Evolutionary conservation across 2,797 vertebrate genomes (phyloP).

Genomic region (Odontamblyopus rebecca): DNA sequence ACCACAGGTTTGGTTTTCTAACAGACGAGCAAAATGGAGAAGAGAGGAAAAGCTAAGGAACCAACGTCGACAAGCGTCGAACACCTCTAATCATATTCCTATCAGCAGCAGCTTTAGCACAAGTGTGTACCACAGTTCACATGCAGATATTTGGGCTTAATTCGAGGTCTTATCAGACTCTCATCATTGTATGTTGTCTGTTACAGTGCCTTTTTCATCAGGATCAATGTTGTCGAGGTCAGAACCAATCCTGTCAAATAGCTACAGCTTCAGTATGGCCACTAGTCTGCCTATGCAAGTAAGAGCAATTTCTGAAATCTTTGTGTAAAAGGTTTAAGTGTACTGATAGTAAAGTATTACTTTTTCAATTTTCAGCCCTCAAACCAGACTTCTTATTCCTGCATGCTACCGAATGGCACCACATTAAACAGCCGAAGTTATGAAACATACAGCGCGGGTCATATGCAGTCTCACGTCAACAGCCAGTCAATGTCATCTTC

Average conservation of each 20-base stretch:
- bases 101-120: slow-evolving; percentile 98
- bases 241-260: slow-evolving; percentile 93
- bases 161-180: neutral
- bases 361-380: slow-evolving; percentile 74
- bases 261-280: slow-evolving; percentile 97
- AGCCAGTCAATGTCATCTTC: slow-evolving; percentile 93
- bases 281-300: slow-evolving; percentile 99
- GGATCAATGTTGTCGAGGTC: slow-evolving; percentile 96
- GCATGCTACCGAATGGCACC: slow-evolving; percentile 96
- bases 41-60: slow-evolving; percentile 96
- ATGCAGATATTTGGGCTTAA: neutral
- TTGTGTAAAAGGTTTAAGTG: neutral
- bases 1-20: slow-evolving; percentile 98
- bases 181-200: neutral
- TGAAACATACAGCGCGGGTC: slow-evolving; percentile 94
- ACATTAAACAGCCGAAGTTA: slow-evolving; percentile 93
- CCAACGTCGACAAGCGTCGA: slow-evolving; percentile 92
- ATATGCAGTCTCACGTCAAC: slow-evolving; percentile 99
- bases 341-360: neutral
- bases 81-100: slow-evolving; percentile 93
- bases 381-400: slow-evolving; percentile 97
- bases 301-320: slow-evolving; percentile 53
- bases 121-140: slow-evolving; percentile 88
- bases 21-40: slow-evolving; percentile 98
- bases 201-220: slow-evolving; percentile 91